Evolutionary conservation across 2,797 vertebrate genomes (phyloP), one percentile per base, ranked within the genome.

Genomic region (Macropodus opercularis): DNA sequence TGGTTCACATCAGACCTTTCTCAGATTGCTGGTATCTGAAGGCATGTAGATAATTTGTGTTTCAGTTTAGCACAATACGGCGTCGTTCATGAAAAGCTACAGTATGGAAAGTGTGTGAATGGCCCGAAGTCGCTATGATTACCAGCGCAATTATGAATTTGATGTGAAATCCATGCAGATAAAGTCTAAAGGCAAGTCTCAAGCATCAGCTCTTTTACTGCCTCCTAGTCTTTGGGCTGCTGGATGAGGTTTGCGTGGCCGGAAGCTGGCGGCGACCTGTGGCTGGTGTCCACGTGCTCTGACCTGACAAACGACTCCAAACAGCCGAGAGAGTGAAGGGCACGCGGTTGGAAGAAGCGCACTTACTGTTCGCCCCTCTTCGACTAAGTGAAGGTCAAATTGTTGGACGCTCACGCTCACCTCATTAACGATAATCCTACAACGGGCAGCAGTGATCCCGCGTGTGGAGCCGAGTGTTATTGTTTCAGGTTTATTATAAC

Each of bases 81-180:
- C 62, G 44, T n/a, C 76, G 61, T 80, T 85, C 68, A 80, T 77
- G 54, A 64, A 70, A 80, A 74, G 75, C 38, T 55, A n/a, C n/a
- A n/a, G n/a, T n/a, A 40, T 58, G n/a, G n/a, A n/a, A n/a, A n/a
- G n/a, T n/a, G n/a, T n/a, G 40, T 49, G 62, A 84, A 82, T 71
- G 68, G 43, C 48, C 63, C 44, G 23, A 62, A 72, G 73, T 86
- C 63, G 73, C 80, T 84, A 85, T 90, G 83, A 70, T 83, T 85
- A 87, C 81, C 64, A 64, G 47, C 35, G 10, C 58, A 79, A 85
- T 86, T 72, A 75, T 40, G 32, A 63, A 66, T 73, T 68, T 54
- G 57, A 76, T 77, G 66, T 47, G 47, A 67, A 79, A 79, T 68
- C 47, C 58, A 29, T 57, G 31, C 54, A 63, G 57, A 77, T 73